Base-by-base conservation (phyloP, 1,140 invertebrate genomes). In the Drosophila grimshawi region DNA sequence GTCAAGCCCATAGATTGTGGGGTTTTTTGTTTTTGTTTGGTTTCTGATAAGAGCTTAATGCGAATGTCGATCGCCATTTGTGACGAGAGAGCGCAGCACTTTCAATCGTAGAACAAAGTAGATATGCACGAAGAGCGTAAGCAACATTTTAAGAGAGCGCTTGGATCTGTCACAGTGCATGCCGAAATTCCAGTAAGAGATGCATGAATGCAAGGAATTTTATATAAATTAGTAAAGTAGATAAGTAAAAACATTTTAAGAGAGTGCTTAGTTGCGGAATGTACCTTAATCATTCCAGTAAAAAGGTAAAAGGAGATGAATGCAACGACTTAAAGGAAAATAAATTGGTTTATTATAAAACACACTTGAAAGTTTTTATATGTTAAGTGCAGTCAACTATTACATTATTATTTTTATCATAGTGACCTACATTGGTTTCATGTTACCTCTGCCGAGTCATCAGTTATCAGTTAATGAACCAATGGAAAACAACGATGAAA, bases 391-490 rank as follows among this genome's bases (percentile, higher is more conserved):
- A 45, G 11, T 8, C 10, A 19, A 60, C n/a, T 33, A 19, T 11
- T 30, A 7, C 2, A 32, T 11, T 69, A 56, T 69, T 66, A 57
- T 49, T 66, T 48, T 63, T 85, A 77, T 86, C 75, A 64, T 48
- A n/a, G 19, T 64, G 82, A 79, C 82, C 78, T 51, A 86, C 33
- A 55, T 71, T 41, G 39, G 19, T 62, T 60, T 8, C 37, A 57
- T 76, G 55, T 76, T 56, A 30, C 27, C 27, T 75, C 56, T 57
- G 45, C 56, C 10, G 27, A 2, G 32, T 71, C 19, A 19, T 19
- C 19, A 19, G 19, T 85, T 86, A 85, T 86, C 81, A 86, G 74
- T 70, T 81, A 81, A 66, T 74, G 68, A 86, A 85, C 67, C 39
- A 73, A 60, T 43, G 71, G 57, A 62, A 82, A 35, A 41, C 55